Conservation (phyloP, 2,113 vertebrate species). For the Anas platyrhynchos region DNA sequence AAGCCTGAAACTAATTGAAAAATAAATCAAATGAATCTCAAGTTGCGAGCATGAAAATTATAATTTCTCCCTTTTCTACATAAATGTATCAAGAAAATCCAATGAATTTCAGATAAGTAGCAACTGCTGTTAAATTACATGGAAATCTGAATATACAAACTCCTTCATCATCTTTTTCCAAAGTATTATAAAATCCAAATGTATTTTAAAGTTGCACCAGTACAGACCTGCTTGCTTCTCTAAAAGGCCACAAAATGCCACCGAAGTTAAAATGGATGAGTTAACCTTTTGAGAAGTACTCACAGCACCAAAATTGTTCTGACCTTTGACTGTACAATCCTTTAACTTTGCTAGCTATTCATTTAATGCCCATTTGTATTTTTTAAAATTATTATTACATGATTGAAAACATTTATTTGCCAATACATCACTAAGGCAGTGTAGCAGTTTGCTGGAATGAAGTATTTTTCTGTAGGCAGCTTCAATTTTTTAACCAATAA, state of each 20-base stretch:
- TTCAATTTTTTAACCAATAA: slow-evolving; percentile 45
- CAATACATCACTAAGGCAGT: slow-evolving; percentile 25
- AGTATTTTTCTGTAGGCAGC: not conserved
- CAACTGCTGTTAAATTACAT: slow-evolving; percentile 23
- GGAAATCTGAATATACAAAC: slow-evolving; percentile 44
- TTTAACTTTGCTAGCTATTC: slow-evolving; percentile 55
- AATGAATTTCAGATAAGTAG: slow-evolving; percentile 45
- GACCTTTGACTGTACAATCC: slow-evolving; percentile 62
- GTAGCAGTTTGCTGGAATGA: not conserved
- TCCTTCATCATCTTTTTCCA: slow-evolving; percentile 17
- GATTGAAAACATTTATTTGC: slow-evolving; percentile 46
- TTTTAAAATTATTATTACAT: slow-evolving; percentile 51
- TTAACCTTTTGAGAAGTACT: slow-evolving; percentile 75
- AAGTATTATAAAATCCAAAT: slow-evolving; percentile 56
- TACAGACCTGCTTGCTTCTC: slow-evolving; percentile 48
- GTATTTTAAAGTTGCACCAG: slow-evolving; percentile 22
- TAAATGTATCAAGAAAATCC: slow-evolving; percentile 45
- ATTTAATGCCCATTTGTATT: slow-evolving; percentile 55
- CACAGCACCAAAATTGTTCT: slow-evolving; percentile 63
- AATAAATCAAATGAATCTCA: slow-evolving; percentile 71
- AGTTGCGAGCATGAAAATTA: slow-evolving; percentile 33
- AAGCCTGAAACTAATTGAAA: slow-evolving; percentile 49
- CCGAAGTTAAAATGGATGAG: slow-evolving; percentile 74
- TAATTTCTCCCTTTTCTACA: slow-evolving; percentile 47
- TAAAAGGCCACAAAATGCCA: slow-evolving; percentile 78